phyloP scores from a whole-genome alignment of 2,797 vertebrate genomes.

The Spondyliosoma cantharus region DNA sequence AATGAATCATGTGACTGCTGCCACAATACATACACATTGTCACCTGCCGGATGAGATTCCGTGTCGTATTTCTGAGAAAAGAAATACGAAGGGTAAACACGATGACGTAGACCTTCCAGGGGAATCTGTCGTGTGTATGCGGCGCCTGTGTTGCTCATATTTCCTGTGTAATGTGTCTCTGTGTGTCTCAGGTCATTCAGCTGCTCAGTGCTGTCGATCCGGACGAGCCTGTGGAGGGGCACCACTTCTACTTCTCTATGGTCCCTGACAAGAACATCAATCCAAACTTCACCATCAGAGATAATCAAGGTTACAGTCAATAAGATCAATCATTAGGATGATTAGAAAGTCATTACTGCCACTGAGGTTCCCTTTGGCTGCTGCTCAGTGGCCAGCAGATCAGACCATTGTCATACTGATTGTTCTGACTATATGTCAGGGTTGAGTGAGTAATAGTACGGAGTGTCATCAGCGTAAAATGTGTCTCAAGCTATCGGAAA shows the following conservation, averaged over 20 bases:
- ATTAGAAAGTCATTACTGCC: not conserved
- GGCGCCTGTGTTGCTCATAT: not conserved
- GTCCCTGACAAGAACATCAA: conserved; percentile 84
- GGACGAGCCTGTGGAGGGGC: conserved; percentile 87
- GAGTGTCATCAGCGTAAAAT: too few species aligned
- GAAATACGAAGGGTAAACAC: not conserved
- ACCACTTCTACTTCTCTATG: conserved; percentile 90
- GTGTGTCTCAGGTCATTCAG: conserved; percentile 87
- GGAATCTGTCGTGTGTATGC: not conserved
- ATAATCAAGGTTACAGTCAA: conserved; percentile 89
- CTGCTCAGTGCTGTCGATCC: conserved; percentile 89
- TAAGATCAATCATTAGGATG: not conserved
- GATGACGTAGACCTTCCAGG: not conserved
- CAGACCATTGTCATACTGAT: too few species aligned
- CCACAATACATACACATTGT: not conserved
- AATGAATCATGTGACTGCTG: not conserved
- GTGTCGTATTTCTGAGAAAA: conserved; percentile 12
- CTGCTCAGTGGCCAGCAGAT: too few species aligned
- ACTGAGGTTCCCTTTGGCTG: too few species aligned
- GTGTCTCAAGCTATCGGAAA: too few species aligned
- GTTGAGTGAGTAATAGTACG: too few species aligned
- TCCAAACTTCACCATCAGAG: conserved; percentile 89
- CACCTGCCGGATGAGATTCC: conserved; percentile 4
- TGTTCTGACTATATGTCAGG: too few species aligned
- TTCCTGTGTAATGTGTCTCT: conserved; percentile 22